Percentiles rank a stretch among this genome's conserved stretches.
phyloP scores from a whole-genome alignment of 2,113 vertebrate species.

The Burhinus bistriatus region DNA sequence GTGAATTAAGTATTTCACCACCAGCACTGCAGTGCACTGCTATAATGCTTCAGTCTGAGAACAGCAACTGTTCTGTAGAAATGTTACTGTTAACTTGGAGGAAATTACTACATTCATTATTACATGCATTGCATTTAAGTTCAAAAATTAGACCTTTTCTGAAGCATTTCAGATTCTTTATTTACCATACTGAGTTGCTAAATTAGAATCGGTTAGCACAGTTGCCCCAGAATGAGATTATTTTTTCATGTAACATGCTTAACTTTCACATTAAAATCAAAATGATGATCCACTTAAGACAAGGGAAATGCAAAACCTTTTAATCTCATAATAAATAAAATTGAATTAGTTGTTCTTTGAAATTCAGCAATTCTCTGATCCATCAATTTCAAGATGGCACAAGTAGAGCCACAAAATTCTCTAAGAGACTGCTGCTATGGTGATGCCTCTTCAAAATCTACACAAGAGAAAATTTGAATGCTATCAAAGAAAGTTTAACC shows the following conservation, averaged over 20 bases:
- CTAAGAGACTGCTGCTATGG: background rate
- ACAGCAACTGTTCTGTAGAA: background rate
- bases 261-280: background rate
- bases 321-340: background rate
- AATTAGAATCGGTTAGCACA: background rate
- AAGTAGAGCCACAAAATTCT: background rate
- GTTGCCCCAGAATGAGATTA: background rate
- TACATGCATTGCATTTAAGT: background rate
- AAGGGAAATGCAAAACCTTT: background rate
- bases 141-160: background rate
- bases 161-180: background rate
- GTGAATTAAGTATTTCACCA: background rate
- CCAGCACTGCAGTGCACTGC: background rate
- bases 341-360: background rate
- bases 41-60: background rate
- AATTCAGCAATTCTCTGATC: background rate
- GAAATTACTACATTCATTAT: background rate
- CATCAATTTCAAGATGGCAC: background rate
- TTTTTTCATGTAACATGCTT: background rate
- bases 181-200: background rate
- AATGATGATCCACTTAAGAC: accelerated
- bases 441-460: background rate
- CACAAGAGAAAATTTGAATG: background rate
- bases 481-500: background rate
- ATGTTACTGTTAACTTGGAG: background rate